These are phyloP conservation scores for Iguana delicatissima DNA, from an alignment of 2,797 vertebrate genomes.

Conservation along the genomic window DNA sequence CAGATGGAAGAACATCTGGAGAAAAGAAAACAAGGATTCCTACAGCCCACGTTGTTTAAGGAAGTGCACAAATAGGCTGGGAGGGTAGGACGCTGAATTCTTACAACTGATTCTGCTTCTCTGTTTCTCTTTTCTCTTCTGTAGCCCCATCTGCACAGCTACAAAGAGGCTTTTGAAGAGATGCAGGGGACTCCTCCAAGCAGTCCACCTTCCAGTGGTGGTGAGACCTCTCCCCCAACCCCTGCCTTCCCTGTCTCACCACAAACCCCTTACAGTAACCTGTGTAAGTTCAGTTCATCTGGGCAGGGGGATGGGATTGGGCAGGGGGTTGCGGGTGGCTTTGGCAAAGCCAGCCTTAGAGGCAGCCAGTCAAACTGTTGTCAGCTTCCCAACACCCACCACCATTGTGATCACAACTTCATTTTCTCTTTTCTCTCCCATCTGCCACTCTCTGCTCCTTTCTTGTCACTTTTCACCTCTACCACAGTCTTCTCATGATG, in stretches of 20 bases:
- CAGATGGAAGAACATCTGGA: not conserved
- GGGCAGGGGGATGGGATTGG: constrained; percentile 68
- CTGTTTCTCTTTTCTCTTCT: constrained; percentile 39
- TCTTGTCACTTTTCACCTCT: not conserved
- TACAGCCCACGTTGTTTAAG: not conserved
- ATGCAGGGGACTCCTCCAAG: constrained; percentile 85
- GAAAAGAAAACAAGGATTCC: not conserved
- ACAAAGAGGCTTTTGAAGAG: constrained; percentile 98
- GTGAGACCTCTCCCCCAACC: constrained; percentile 92
- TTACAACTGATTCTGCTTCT: constrained; percentile 33
- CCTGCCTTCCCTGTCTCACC: constrained; percentile 86
- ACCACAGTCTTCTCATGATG: not conserved
- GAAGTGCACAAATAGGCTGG: not conserved
- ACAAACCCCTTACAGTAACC: constrained; percentile 88
- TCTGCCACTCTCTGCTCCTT: not conserved
- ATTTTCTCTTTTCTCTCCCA: not conserved
- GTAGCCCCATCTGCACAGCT: constrained; percentile 97
- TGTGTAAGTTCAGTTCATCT: constrained; percentile 82
- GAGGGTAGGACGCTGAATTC: not conserved
- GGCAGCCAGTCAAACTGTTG: constrained; percentile 56
- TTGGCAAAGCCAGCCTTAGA: constrained; percentile 47
- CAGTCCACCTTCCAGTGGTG: constrained; percentile 86
- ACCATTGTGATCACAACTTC: constrained; percentile 14
- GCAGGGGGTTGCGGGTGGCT: constrained; percentile 59
- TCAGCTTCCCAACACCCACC: constrained; percentile 53